These are phyloP conservation scores for Andrena minutula DNA, from an alignment of 2,888 invertebrate species.

Conservation along the genomic window DNA sequence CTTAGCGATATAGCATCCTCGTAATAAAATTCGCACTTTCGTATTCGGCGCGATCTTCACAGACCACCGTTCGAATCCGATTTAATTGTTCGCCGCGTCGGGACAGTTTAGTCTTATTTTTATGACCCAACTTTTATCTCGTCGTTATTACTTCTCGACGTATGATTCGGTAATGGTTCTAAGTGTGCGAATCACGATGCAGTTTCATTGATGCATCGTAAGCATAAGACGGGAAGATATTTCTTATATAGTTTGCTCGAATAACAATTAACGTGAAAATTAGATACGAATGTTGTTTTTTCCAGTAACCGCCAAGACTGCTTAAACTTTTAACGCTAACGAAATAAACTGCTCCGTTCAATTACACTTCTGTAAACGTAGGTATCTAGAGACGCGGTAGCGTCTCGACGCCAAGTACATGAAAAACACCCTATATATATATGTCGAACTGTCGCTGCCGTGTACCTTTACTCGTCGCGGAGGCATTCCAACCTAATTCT, in stretches of 20 bases:
- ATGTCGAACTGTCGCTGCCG: no score
- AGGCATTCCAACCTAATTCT: no score
- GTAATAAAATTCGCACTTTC: conserved; percentile 37
- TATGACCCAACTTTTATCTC: conserved; percentile 25
- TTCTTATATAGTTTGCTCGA: conserved; percentile 45
- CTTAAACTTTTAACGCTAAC: conserved; percentile 37
- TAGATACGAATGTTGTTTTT: conserved; percentile 39
- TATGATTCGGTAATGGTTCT: conserved; percentile 25
- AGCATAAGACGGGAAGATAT: conserved; percentile 33
- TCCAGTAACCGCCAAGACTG: conserved; percentile 66
- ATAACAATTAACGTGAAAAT: conserved; percentile 66
- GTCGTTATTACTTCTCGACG: conserved; percentile 1
- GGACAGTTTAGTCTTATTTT: conserved; percentile 15
- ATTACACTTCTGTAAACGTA: conserved; percentile 56
- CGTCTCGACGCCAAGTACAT: no score
- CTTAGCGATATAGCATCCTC: conserved; percentile 27
- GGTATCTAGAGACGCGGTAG: no score
- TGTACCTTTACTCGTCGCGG: no score
- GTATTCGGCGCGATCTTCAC: conserved; percentile 24
- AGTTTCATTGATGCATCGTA: conserved; percentile 32
- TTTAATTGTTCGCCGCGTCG: conserved; percentile 10
- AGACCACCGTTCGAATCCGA: conserved; percentile 15
- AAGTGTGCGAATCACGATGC: conserved; percentile 44
- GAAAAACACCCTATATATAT: no score
- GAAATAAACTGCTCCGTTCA: conserved; percentile 56